A percentile compares a stretch with the other conserved stretches of the same genome.
These are phyloP conservation scores for Panthera tigris DNA, from an alignment of 2,113 vertebrate species.

Conservation along the genomic window DNA sequence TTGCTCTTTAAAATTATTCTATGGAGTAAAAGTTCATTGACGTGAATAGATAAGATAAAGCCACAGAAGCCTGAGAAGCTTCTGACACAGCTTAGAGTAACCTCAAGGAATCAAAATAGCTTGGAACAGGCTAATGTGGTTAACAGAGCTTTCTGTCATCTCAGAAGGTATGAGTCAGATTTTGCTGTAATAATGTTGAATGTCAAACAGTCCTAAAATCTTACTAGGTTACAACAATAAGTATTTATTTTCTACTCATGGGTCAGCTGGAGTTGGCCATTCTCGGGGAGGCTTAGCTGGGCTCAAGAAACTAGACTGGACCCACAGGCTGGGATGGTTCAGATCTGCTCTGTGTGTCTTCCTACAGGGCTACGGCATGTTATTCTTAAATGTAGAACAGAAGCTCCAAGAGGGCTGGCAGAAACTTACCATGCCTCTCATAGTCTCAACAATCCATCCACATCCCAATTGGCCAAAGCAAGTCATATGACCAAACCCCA, in stretches of 20 bases:
- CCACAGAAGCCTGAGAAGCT: not conserved
- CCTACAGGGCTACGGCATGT: too few relatives aligned
- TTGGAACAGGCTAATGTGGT: not conserved
- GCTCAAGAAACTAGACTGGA: not conserved
- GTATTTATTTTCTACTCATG: not conserved
- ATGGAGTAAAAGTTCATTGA: not conserved
- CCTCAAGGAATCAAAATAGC: not conserved
- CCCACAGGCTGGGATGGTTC: not conserved
- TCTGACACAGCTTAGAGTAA: not conserved
- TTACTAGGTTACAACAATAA: not conserved
- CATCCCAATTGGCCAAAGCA: not conserved
- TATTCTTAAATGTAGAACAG: not conserved
- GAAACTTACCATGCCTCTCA: not conserved
- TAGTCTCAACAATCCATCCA: not conserved
- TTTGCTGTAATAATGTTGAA: not conserved
- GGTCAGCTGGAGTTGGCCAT: not conserved
- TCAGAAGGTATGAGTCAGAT: not conserved
- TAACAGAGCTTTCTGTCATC: not conserved
- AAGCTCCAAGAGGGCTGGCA: not conserved
- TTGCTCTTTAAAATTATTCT: slow-evolving; percentile 9
- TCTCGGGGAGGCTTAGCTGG: not conserved
- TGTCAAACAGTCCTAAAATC: not conserved
- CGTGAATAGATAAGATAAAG: not conserved
- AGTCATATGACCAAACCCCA: not conserved
- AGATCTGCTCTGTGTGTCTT: not conserved